Percentiles rank a stretch among this genome's conserved stretches.
phyloP scores from a whole-genome alignment of 2,888 invertebrate genomes.

The Rhingia rostrata region DNA sequence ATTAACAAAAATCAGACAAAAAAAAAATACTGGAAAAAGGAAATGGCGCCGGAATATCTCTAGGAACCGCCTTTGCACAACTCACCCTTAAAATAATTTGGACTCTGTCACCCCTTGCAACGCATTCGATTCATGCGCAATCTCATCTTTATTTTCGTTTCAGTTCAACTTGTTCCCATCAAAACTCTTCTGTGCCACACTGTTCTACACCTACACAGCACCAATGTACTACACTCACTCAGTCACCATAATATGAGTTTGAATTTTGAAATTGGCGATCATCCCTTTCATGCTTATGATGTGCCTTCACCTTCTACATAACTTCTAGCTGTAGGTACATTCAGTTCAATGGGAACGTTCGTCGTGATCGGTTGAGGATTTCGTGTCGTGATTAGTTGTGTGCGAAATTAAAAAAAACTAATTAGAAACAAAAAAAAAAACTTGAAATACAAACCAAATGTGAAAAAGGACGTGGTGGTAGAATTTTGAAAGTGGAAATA shows the following conservation, averaged over 20 bases:
- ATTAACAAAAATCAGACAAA: background rate
- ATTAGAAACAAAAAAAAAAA: background rate
- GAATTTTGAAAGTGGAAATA: background rate
- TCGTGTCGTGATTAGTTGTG: background rate
- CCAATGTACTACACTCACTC: background rate
- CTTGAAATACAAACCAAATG: background rate
- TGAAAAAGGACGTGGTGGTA: background rate
- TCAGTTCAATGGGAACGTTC: conserved; percentile 64
- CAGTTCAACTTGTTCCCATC: conserved; percentile 48
- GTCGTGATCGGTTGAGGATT: conserved; percentile 60
- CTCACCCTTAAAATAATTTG: conserved; percentile 47
- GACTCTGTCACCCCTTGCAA: conserved; percentile 34
- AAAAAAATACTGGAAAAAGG: conserved; percentile 25
- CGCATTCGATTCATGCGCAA: conserved; percentile 48
- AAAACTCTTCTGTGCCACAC: conserved; percentile 38
- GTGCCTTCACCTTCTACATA: background rate
- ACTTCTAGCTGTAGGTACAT: conserved; percentile 10
- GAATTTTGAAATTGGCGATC: background rate
- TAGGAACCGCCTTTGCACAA: conserved; percentile 60
- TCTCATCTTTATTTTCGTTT: conserved; percentile 21
- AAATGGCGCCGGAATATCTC: conserved; percentile 66
- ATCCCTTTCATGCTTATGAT: conserved; percentile 45
- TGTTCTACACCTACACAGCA: conserved; percentile 54
- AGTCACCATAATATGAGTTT: conserved; percentile 1
- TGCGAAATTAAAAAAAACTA: background rate